Evolutionary conservation across 2,888 invertebrate genomes (phyloP).

Genomic region (Thera obeliscata): DNA sequence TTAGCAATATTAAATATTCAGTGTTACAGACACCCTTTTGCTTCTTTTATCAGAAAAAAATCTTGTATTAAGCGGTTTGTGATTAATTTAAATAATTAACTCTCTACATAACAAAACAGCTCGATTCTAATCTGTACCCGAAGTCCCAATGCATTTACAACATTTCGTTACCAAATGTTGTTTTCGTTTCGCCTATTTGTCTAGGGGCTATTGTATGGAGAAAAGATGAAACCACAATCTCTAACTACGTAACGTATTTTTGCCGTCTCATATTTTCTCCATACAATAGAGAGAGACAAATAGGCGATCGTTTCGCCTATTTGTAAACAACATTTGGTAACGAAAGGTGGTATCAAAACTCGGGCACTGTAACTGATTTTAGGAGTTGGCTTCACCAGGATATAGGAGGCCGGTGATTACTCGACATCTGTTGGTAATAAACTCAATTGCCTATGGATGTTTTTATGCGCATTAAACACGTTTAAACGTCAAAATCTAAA

Average conservation of each 20-base stretch:
- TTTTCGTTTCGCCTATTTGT: too few species aligned
- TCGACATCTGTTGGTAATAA: constrained; percentile 41
- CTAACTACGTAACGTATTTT: too few species aligned
- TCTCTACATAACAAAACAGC: constrained; percentile 15
- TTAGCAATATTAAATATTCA: constrained; percentile 35
- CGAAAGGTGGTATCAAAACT: too few species aligned
- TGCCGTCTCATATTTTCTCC: too few species aligned
- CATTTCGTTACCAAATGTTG: too few species aligned
- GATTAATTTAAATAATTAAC: constrained; percentile 22
- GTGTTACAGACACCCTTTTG: constrained; percentile 20
- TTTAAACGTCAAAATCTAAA: constrained; percentile 40
- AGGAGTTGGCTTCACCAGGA: constrained; percentile 34
- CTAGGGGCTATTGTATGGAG: too few species aligned
- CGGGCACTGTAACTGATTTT: constrained; percentile 20
- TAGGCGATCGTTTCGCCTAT: too few species aligned
- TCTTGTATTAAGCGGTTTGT: constrained; percentile 10
- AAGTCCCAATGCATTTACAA: too few species aligned
- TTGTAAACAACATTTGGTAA: too few species aligned
- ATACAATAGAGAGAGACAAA: too few species aligned
- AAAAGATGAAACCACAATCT: too few species aligned
- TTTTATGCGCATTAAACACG: constrained; percentile 38
- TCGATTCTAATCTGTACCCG: constrained; percentile 12
- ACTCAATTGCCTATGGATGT: constrained; percentile 40
- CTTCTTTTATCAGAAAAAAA: constrained; percentile 20
- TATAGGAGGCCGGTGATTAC: constrained; percentile 34